A percentile compares a stretch with the other conserved stretches of the same genome.
phyloP scores from a whole-genome alignment of 2,113 vertebrate genomes.

The Chaenocephalus aceratus region DNA sequence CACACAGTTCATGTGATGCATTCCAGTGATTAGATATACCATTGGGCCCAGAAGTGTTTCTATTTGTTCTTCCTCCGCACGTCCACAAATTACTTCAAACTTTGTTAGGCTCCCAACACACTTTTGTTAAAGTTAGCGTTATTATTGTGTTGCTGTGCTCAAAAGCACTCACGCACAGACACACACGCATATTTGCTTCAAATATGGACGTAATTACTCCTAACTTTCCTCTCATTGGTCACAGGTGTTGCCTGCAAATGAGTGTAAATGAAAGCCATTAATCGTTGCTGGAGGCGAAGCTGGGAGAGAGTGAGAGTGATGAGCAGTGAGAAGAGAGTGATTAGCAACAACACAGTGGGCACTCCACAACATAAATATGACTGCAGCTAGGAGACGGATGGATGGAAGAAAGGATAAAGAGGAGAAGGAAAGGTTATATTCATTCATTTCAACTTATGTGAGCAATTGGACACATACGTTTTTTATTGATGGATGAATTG shows the following conservation, averaged over 20 bases:
- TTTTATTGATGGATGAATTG: neutral
- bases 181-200: constrained; percentile 8
- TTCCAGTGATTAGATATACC: constrained; percentile 29
- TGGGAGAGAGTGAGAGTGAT: constrained; percentile 49
- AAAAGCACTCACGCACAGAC: constrained; percentile 5
- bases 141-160: constrained; percentile 12
- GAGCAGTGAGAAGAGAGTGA: constrained; percentile 37
- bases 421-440: constrained; percentile 1
- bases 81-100: constrained; percentile 39
- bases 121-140: neutral
- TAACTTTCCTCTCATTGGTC: constrained; percentile 63
- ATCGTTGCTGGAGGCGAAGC: constrained; percentile 60
- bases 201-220: constrained; percentile 55
- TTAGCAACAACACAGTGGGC: constrained; percentile 53
- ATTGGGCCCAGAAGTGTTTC: neutral
- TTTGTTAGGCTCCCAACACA: neutral
- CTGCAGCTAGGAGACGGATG: constrained; percentile 46
- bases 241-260: constrained; percentile 73
- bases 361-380: constrained; percentile 28
- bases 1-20: constrained; percentile 21
- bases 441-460: constrained; percentile 3
- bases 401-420: neutral
- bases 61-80: neutral
- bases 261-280: constrained; percentile 71
- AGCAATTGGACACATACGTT: neutral